Percentiles rank a stretch among this genome's conserved stretches.
phyloP scores from a whole-genome alignment of 2,113 vertebrate genomes.

The Crypturellus undulatus region DNA sequence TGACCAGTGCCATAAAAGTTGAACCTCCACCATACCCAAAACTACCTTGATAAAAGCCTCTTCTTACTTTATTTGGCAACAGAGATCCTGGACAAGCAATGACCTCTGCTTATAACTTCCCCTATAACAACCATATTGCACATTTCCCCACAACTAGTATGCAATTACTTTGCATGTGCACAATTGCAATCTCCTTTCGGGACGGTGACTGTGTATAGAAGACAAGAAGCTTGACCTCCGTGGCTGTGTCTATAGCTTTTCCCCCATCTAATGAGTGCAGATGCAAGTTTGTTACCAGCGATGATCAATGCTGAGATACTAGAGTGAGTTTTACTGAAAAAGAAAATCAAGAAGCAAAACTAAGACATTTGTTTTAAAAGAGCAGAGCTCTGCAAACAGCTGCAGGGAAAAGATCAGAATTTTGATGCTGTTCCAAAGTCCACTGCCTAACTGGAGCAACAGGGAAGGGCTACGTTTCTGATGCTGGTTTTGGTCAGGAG shows the following conservation, averaged over 20 bases:
- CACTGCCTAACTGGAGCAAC: neutral
- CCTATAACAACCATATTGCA: neutral
- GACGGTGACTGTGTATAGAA: neutral
- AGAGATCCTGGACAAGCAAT: neutral
- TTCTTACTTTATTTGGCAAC: neutral
- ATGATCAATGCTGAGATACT: neutral
- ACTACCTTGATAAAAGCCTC: neutral
- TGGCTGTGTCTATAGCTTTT: neutral
- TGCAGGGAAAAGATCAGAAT: neutral
- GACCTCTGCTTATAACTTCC: neutral
- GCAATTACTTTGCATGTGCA: neutral
- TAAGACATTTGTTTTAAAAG: neutral
- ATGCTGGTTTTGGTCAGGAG: neutral
- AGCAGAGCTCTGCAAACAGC: neutral
- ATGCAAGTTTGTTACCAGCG: neutral
- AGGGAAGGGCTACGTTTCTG: neutral
- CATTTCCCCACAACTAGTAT: neutral
- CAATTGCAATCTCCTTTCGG: neutral
- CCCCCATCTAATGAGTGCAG: neutral
- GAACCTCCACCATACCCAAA: neutral
- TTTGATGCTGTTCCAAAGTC: neutral
- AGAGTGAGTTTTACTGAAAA: neutral
- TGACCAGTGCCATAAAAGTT: neutral
- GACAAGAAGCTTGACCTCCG: fast-evolving
- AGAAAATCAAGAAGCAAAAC: neutral